phyloP scores from a whole-genome alignment of 2,888 invertebrate genomes.

The Xanthia icteritia region DNA sequence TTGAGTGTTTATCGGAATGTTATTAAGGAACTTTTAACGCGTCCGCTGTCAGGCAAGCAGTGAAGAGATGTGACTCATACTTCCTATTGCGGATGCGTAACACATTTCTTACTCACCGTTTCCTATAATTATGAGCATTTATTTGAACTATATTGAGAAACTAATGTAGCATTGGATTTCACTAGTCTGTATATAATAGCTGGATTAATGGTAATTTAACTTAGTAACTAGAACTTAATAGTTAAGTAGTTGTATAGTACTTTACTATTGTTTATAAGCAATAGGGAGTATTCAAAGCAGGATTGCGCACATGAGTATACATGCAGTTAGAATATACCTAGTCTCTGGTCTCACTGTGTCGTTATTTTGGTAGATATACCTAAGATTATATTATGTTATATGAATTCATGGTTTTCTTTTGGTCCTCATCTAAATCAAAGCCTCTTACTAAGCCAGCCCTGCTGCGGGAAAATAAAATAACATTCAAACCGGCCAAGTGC shows the following conservation, averaged over 20 bases:
- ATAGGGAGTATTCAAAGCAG: no score
- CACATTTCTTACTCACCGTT: slow-evolving; percentile 76
- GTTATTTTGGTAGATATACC: neutral
- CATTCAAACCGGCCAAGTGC: no score
- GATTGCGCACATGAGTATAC: neutral
- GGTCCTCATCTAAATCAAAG: neutral
- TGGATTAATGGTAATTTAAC: neutral
- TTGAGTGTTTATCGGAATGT: neutral
- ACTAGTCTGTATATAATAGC: neutral
- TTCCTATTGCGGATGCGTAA: slow-evolving; percentile 77
- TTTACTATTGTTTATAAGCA: neutral
- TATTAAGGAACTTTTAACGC: slow-evolving; percentile 28
- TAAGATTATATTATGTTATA: neutral
- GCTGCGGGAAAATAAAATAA: neutral
- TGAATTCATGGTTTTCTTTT: neutral
- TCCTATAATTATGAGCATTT: slow-evolving; percentile 71
- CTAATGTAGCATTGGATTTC: slow-evolving; percentile 34
- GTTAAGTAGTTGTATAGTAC: neutral
- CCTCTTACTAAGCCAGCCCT: neutral
- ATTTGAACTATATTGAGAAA: slow-evolving; percentile 49
- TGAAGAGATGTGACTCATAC: slow-evolving; percentile 72
- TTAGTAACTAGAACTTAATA: neutral
- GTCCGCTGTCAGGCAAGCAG: slow-evolving; percentile 55
- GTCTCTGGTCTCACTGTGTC: no score
- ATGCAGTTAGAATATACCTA: neutral